Base-by-base conservation (phyloP, 2,113 vertebrate species). In the Bujurquina vittata region DNA sequence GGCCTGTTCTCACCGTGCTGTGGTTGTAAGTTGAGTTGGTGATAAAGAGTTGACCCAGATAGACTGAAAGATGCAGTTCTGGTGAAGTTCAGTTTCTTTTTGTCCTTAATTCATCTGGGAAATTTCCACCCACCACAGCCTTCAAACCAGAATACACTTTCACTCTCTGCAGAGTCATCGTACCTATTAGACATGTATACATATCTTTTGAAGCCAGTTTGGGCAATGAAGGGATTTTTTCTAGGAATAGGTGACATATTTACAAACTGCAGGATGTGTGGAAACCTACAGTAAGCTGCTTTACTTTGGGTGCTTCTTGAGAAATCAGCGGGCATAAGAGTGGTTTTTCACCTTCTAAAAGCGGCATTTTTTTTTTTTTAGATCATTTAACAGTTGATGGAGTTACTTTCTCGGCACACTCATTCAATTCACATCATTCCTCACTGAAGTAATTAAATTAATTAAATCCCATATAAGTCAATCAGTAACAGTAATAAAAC, bases 1-100 rank as follows among this genome's bases (percentile, higher is more conserved):
- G 29, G 40, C 81, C 84, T 61, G 77, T 61, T 89, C 81, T 83
- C 80, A 81, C 81, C 84, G 79, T 88, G 33, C 54, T 77, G 22
- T 11, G 17, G 22, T 88, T 78, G 59, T 84, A 85, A 56, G 37
- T 81, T 87, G 81, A 92, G 87, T 91, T 78, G 75, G 83, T 83
- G 61, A 76, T 59, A 83, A 85, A 83, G 83, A 78, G 26, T 67
- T 88, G 92, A 91, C 91, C 91, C 82, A 90, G 74, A 84, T 86
- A 81, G 56, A 37, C 10, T 81, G 58, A 75, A 88, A 87, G 84
- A 91, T 79, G 61, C 43, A 22, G 69, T 81, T 86, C 84, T 84
- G 55, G 78, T 15, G 6, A 84, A 62, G 79, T 84, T 40, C 59
- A 65, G 9, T 58, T 73, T 86, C 85, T 72, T 88, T 26, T 89